Percentiles rank a stretch among this genome's conserved stretches.
These are phyloP conservation scores for Drosophila teissieri DNA, from an alignment of 1,140 invertebrate species.

Conservation along the genomic window DNA sequence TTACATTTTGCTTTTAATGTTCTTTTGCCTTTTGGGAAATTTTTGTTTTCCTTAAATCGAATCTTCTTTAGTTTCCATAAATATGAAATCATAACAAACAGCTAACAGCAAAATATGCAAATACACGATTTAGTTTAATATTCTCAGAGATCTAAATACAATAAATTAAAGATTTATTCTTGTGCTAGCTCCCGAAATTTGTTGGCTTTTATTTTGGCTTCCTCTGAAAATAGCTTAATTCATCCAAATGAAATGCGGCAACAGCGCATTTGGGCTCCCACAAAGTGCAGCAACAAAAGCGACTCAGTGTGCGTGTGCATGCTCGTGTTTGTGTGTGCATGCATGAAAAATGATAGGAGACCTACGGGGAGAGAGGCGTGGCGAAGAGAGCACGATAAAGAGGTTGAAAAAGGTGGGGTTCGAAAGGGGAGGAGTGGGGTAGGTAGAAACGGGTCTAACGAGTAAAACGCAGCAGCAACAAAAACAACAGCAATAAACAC, in stretches of 20 bases:
- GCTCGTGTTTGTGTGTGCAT: slow-evolving; percentile 15
- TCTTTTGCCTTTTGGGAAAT: too few relatives aligned
- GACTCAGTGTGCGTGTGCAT: slow-evolving; percentile 16
- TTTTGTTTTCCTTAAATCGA: too few relatives aligned
- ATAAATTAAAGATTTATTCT: background rate
- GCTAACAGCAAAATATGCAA: too few relatives aligned
- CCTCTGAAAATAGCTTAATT: slow-evolving; percentile 30
- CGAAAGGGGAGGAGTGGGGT: background rate
- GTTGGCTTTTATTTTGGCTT: background rate
- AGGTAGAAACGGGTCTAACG: slow-evolving; percentile 69
- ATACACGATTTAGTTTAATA: too few relatives aligned
- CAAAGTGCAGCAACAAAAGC: slow-evolving; percentile 19
- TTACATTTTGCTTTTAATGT: too few relatives aligned
- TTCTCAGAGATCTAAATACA: too few relatives aligned
- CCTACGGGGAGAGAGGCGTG: slow-evolving; percentile 22
- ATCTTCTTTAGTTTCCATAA: too few relatives aligned
- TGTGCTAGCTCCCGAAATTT: background rate
- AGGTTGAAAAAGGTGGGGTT: background rate
- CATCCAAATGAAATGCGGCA: slow-evolving; percentile 15
- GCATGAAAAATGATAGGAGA: slow-evolving; percentile 75
- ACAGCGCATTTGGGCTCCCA: slow-evolving; percentile 27
- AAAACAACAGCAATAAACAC: slow-evolving; percentile 45
- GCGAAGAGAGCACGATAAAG: slow-evolving; percentile 16
- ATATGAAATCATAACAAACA: background rate
- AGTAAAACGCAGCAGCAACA: slow-evolving; percentile 65